Percentiles rank a stretch among this genome's conserved stretches.
Evolutionary conservation across 2,888 invertebrate genomes (phyloP).

Genomic region (Drosophila meridionalis): DNA sequence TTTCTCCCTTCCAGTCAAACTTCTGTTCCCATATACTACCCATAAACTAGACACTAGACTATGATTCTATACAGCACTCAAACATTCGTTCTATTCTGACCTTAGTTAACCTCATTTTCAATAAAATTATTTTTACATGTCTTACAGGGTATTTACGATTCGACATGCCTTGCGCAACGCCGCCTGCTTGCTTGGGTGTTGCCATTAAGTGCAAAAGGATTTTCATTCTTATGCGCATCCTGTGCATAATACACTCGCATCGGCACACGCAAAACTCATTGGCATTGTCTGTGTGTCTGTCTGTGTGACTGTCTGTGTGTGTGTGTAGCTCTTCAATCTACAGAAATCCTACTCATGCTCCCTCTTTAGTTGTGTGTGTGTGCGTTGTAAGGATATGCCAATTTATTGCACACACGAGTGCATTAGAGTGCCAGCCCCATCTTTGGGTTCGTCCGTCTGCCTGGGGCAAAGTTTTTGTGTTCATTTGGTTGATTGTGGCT

Average conservation of each 20-base stretch:
- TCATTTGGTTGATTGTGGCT: conserved; percentile 81
- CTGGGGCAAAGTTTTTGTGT: conserved; percentile 74
- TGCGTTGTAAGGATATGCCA: conserved; percentile 75
- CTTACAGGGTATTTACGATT: background rate
- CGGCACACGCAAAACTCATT: conserved; percentile 79
- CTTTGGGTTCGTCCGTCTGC: conserved; percentile 13
- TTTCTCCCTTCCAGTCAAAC: too few species aligned
- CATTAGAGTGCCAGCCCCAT: conserved; percentile 72
- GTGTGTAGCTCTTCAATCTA: conserved; percentile 7
- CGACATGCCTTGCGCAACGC: accelerated
- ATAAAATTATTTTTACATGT: background rate
- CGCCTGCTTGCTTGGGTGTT: conserved; percentile 57
- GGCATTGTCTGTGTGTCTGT: conserved; percentile 40
- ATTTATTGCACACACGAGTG: conserved; percentile 82
- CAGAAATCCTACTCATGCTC: background rate
- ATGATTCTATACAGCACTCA: background rate
- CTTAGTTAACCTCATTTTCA: background rate
- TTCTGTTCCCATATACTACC: too few species aligned
- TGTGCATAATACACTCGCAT: conserved; percentile 78
- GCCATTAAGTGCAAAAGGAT: conserved; percentile 82
- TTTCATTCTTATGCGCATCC: conserved; percentile 82
- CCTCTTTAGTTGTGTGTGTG: conserved; percentile 23
- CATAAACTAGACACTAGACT: too few species aligned
- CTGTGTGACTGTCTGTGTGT: background rate
- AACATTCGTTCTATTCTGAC: accelerated